Evolutionary conservation across 2,113 vertebrate genomes (phyloP).

Genomic region (Aptenodytes patagonicus): DNA sequence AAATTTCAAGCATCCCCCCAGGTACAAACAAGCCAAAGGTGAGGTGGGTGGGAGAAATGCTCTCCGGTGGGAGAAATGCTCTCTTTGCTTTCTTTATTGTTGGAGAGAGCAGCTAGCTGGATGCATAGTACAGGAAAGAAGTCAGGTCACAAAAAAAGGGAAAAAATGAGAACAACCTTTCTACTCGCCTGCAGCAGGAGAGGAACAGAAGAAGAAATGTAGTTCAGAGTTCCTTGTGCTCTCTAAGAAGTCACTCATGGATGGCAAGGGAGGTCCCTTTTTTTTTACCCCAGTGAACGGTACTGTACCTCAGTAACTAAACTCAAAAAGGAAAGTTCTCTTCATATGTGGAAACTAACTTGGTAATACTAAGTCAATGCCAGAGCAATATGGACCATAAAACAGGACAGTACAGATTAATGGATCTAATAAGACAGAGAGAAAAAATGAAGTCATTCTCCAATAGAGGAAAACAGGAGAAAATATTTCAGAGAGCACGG

Average conservation of each 20-base stretch:
- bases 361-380: neutral
- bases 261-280: neutral
- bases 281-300: neutral
- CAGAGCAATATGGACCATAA: neutral
- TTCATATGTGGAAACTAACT: neutral
- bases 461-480: constrained; percentile 11
- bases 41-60: neutral
- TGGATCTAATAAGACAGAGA: neutral
- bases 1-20: neutral
- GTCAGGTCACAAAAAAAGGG: neutral
- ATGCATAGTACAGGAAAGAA: neutral
- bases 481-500: constrained; percentile 11
- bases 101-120: neutral
- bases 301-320: neutral
- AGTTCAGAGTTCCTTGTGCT: neutral
- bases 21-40: neutral
- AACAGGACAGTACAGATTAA: constrained; percentile 18
- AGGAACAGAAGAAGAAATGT: neutral
- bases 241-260: neutral
- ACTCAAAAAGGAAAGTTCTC: neutral
- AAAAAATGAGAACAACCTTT: neutral
- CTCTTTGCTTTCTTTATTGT: neutral
- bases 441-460: constrained; percentile 19
- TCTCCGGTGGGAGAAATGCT: neutral
- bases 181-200: neutral